phyloP scores from a whole-genome alignment of 2,113 vertebrate genomes.

The Chlamydotis undulata region DNA sequence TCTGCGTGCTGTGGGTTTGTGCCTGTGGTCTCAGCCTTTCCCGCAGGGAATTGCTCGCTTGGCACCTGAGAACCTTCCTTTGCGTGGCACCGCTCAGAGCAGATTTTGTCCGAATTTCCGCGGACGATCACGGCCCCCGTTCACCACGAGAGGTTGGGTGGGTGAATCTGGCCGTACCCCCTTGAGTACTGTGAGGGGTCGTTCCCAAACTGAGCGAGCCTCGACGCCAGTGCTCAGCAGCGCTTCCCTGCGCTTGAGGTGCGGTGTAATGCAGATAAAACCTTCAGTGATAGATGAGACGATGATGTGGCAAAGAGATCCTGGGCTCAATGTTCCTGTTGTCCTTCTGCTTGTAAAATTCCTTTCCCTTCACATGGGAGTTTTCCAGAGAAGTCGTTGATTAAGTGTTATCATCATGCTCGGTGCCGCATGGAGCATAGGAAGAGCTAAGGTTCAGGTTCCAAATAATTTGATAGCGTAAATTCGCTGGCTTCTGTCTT shows the following conservation, averaged over 20 bases:
- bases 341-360: not conserved
- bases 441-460: not conserved
- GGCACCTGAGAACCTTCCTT: conserved; percentile 36
- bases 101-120: not conserved
- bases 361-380: not conserved
- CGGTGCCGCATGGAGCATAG: rapidly evolving
- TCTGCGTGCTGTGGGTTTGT: conserved; percentile 42
- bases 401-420: not conserved
- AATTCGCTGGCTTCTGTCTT: not conserved
- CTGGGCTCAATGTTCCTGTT: not conserved
- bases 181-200: not conserved
- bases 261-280: not conserved
- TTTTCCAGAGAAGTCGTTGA: not conserved
- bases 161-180: not conserved
- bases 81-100: not conserved
- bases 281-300: not conserved
- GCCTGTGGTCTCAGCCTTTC: conserved; percentile 15
- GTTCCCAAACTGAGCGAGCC: not conserved
- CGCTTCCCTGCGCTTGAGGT: not conserved
- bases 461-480: not conserved
- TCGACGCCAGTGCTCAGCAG: not conserved
- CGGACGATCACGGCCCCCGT: not conserved
- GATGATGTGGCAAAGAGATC: not conserved
- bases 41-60: not conserved
- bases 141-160: not conserved